Evolutionary conservation across 2,113 vertebrate genomes (phyloP).

Genomic region (Odobenus rosmarus): DNA sequence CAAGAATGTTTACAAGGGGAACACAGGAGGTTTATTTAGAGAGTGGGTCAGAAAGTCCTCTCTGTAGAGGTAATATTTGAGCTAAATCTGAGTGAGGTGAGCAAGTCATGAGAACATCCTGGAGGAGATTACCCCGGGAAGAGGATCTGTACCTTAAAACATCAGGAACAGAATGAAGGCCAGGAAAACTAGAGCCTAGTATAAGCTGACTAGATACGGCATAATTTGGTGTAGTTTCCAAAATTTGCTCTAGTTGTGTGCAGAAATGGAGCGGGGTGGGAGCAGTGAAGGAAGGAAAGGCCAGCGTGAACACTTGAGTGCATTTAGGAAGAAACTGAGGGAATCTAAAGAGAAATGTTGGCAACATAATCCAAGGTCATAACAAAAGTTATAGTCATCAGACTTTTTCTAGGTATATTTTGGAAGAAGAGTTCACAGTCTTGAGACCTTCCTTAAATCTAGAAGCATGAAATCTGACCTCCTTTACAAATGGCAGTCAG

Average conservation of each 20-base stretch:
- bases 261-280: not conserved
- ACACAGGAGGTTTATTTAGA: not conserved
- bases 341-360: not conserved
- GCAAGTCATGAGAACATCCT: not conserved
- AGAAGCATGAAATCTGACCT: not conserved
- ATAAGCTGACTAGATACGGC: not conserved
- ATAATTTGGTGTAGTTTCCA: not conserved
- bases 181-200: not conserved
- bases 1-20: not conserved
- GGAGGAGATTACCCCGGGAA: not conserved
- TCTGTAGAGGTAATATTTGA: not conserved
- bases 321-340: not conserved
- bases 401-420: not conserved
- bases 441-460: not conserved
- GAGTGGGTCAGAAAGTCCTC: not conserved
- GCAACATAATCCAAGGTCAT: not conserved
- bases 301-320: not conserved
- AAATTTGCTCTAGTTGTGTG: not conserved
- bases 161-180: not conserved
- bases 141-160: not conserved
- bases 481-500: not conserved
- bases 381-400: not conserved
- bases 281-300: not conserved
- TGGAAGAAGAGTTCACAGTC: not conserved
- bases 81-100: not conserved